phyloP scores from a whole-genome alignment of 2,113 vertebrate species.

The Helogale parvula region DNA sequence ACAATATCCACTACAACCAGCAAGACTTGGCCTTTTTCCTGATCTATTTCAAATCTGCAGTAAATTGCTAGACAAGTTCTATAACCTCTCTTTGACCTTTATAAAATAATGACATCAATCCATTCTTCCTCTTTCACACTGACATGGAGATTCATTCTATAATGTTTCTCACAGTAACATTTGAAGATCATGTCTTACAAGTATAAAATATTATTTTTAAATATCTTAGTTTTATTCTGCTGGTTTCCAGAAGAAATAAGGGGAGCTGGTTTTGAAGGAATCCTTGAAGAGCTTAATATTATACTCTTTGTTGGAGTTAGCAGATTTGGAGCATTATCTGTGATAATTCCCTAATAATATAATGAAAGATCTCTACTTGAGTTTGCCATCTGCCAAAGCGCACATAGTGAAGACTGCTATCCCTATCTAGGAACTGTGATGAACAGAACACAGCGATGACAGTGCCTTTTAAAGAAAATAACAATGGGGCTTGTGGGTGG shows the following conservation, averaged over 20 bases:
- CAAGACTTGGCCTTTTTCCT: background rate
- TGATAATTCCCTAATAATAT: background rate
- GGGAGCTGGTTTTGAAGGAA: background rate
- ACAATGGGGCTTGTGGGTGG: background rate
- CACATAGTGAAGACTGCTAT: background rate
- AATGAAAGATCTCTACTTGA: background rate
- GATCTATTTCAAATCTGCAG: background rate
- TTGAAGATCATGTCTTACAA: background rate
- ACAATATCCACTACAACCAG: background rate
- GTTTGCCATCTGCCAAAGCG: background rate
- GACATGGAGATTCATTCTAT: background rate
- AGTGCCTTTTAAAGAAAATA: background rate
- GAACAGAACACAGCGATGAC: background rate
- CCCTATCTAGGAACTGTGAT: background rate
- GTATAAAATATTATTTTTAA: constrained; percentile 8
- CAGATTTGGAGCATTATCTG: background rate
- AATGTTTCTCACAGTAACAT: background rate
- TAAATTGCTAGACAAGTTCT: background rate
- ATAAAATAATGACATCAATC: background rate
- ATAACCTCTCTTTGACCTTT: background rate
- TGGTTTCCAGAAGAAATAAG: background rate
- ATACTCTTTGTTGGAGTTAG: background rate
- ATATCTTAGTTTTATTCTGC: background rate
- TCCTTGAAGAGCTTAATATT: background rate
- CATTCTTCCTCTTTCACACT: background rate